phyloP scores from a whole-genome alignment of 1,140 invertebrate species.

The Hormaphis cornu region DNA sequence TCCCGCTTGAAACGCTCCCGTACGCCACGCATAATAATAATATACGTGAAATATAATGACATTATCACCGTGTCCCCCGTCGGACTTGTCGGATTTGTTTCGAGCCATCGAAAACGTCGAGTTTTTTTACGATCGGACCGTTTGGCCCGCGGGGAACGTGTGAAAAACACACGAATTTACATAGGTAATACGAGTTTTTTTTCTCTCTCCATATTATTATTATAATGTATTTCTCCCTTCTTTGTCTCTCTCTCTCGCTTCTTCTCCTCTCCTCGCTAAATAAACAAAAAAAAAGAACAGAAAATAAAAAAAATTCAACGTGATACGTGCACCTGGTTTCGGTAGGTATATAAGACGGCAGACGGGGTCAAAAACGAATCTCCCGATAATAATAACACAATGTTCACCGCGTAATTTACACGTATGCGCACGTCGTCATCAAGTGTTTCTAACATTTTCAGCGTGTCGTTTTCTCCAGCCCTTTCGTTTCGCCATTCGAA shows the following conservation, averaged over 20 bases:
- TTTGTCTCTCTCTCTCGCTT: background rate
- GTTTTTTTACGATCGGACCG: constrained; percentile 24
- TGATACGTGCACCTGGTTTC: no score
- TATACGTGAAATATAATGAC: constrained; percentile 29
- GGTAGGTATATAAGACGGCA: no score
- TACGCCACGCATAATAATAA: background rate
- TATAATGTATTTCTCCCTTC: background rate
- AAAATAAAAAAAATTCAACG: no score
- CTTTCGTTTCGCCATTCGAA: no score
- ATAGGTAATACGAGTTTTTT: constrained; percentile 3
- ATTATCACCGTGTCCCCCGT: constrained; percentile 30
- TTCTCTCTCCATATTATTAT: no score
- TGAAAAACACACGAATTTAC: constrained; percentile 18
- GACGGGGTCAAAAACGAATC: no score
- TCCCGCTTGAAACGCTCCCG: constrained; percentile 28
- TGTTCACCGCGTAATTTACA: no score
- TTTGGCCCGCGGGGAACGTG: constrained; percentile 5
- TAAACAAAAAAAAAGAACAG: background rate
- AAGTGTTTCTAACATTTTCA: no score
- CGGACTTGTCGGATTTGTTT: constrained; percentile 32
- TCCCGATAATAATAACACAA: no score
- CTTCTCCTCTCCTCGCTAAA: background rate
- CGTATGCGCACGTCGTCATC: background rate
- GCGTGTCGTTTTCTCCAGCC: no score
- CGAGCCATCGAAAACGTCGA: constrained; percentile 29